These are phyloP conservation scores for Euthynnus affinis DNA, from an alignment of 2,797 vertebrate genomes.

Conservation along the genomic window DNA sequence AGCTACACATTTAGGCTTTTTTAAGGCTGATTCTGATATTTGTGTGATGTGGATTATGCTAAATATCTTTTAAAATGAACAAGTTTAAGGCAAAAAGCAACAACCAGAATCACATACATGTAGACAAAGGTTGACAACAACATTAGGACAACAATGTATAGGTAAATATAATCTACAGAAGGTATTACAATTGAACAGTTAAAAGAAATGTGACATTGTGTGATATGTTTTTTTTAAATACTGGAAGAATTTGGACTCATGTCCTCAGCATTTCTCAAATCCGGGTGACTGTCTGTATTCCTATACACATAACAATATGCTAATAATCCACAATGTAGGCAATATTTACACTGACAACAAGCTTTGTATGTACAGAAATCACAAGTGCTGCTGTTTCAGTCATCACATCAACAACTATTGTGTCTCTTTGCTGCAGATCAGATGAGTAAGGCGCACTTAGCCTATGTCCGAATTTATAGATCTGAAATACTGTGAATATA, in stretches of 20 bases:
- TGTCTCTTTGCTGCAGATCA: neutral
- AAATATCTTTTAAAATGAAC: neutral
- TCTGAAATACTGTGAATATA: neutral
- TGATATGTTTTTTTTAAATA: neutral
- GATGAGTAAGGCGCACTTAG: neutral
- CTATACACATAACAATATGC: neutral
- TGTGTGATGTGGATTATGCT: neutral
- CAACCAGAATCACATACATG: neutral
- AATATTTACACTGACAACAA: neutral
- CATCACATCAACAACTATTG: neutral
- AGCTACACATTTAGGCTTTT: neutral
- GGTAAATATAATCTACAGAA: neutral
- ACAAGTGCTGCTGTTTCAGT: neutral
- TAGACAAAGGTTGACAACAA: neutral
- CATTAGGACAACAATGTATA: neutral
- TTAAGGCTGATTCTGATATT: neutral
- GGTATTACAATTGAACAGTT: too few species aligned
- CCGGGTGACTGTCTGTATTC: neutral
- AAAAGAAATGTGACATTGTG: neutral
- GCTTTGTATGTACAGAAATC: too few species aligned
- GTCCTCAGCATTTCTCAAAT: neutral
- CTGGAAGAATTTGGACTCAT: neutral
- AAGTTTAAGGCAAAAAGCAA: neutral
- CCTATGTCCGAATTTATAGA: too few species aligned
- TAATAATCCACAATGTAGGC: neutral